These are phyloP conservation scores for Oncorhynchus tshawytscha DNA, from an alignment of 2,113 vertebrate genomes.

Conservation along the genomic window DNA sequence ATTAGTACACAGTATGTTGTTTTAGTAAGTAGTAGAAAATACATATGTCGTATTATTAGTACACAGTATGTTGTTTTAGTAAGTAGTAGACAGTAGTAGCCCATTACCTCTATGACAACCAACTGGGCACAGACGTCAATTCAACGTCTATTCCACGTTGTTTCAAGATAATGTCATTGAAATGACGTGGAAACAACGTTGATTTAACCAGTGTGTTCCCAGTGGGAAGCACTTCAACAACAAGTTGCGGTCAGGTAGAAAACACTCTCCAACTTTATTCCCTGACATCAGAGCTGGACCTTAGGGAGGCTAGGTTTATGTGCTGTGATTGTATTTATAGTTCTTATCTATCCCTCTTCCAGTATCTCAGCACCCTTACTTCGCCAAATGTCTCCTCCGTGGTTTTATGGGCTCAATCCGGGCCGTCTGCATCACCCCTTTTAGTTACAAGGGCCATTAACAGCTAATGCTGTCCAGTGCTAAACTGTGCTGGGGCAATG, in stretches of 20 bases:
- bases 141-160: no score
- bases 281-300: background rate
- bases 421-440: conserved; percentile 57
- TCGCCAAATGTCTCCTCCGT: conserved; percentile 37
- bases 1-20: no score
- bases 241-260: background rate
- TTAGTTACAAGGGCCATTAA: conserved; percentile 65
- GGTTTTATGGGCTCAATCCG: conserved; percentile 43
- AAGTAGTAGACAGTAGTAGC: no score
- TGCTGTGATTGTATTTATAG: conserved; percentile 7
- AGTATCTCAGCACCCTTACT: conserved; percentile 43
- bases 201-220: no score
- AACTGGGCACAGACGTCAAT: no score
- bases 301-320: background rate
- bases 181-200: no score
- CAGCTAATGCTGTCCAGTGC: conserved; percentile 61
- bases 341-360: conserved; percentile 12
- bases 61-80: no score
- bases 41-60: no score
- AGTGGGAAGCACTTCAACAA: no score
- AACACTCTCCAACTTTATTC: background rate
- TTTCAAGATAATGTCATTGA: no score
- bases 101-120: no score
- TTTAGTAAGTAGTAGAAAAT: no score
- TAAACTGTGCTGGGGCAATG: conserved; percentile 58